Evolutionary conservation across 2,797 vertebrate genomes (phyloP).

Genomic region (Neosilurus hyrtlii): DNA sequence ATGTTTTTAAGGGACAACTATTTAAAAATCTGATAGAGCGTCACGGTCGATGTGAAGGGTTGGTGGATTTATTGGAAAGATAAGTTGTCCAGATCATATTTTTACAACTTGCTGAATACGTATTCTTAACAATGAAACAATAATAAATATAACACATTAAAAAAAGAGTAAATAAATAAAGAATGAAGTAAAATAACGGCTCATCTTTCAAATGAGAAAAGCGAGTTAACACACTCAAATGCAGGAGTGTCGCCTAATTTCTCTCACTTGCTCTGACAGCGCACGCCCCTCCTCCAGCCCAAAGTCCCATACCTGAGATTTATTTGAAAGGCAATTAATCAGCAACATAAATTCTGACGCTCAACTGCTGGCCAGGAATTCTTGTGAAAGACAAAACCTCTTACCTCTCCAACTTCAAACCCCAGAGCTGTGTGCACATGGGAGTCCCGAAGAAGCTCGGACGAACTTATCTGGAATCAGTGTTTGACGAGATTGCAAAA

Average conservation of each 20-base stretch:
- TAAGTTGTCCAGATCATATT: neutral
- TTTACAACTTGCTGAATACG: neutral
- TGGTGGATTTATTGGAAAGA: conserved; percentile 7
- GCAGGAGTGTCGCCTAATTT: neutral
- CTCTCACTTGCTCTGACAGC: conserved; percentile 6
- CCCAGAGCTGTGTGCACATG: conserved; percentile 25
- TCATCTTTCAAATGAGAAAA: neutral
- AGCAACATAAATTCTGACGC: conserved; percentile 65
- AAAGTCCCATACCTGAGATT: conserved; percentile 60
- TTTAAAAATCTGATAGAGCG: conserved; percentile 12
- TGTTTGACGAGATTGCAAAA: neutral
- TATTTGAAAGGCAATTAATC: conserved; percentile 72
- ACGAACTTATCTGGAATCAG: conserved; percentile 22
- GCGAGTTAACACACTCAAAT: neutral
- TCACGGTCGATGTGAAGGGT: conserved; percentile 6
- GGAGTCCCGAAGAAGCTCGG: conserved; percentile 40
- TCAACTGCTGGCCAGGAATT: conserved; percentile 62
- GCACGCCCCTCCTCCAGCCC: conserved; percentile 7
- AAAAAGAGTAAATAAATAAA: neutral
- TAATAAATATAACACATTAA: neutral
- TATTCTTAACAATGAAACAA: neutral
- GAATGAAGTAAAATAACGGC: conserved; percentile 6
- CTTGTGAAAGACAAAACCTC: conserved; percentile 69
- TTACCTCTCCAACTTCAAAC: conserved; percentile 49
- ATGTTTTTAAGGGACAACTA: conserved; percentile 6